Base-by-base conservation (phyloP, 2,797 vertebrate genomes). In the Pangasius sanitwongsei region DNA sequence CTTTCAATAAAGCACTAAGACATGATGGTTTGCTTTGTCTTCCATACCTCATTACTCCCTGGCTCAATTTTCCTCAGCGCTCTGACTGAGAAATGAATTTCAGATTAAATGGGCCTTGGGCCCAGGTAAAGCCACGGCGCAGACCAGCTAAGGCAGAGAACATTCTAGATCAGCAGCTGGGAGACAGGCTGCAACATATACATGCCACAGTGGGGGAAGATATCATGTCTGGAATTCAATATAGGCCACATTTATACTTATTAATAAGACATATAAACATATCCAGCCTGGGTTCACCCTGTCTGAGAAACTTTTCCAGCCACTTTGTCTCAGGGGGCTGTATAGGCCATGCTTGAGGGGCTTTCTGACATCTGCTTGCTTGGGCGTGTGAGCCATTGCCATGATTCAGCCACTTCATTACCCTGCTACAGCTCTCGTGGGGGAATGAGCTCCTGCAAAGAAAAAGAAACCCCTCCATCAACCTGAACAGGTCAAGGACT, bases 361-460 rank as follows among this genome's bases (percentile, higher is more conserved):
- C 59, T 88, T 91, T 83, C 89, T 92, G 89, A 87, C 90, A 90
- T 89, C 87, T 90, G 89, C 78, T 90, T 69, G 87, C 87, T 90
- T 90, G 91, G 86, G 78, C 81, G 23, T 89, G 87, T 89, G 87
- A 91, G 89, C 87, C 87, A 90, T 90, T 65, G 89, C 84, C 72
- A 82, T 85, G 87, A 89, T 90, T 85, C 87, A 85, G 72, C 86
- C 90, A 88, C 86, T 91, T 89, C 89, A 88, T 91, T 89, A 88
- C 86, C 86, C 72, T 57, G 53, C 77, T 89, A 88, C 83, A 85
- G 82, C 67, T 88, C 88, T 87, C 88, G 44, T 48, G 86, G 61
- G 37, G 83, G 67, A 90, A 88, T 87, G 85, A 85, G 69, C 67
- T 86, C 86, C 87, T 87, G 61, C 61, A 85, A 12, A 34, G 84